Percentiles rank a stretch among this genome's conserved stretches.
Evolutionary conservation across 2,888 invertebrate species (phyloP).

Genomic region (Ganaspis brasiliensis): DNA sequence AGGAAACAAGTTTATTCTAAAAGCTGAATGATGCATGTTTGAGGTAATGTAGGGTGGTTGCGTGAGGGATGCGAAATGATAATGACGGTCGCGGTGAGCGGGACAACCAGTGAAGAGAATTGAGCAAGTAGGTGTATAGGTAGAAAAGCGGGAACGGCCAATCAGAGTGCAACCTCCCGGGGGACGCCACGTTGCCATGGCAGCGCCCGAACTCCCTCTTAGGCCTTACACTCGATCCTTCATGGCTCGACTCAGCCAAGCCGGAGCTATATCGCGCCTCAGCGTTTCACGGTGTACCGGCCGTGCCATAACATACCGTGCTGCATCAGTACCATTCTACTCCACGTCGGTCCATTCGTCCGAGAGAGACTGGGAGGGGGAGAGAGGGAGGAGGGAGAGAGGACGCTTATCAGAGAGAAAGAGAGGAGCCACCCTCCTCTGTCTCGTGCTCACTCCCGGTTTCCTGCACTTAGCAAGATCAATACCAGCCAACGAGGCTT

Average conservation of each 20-base stretch:
- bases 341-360: constrained; percentile 57
- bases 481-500: constrained; percentile 84
- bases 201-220: constrained; percentile 78
- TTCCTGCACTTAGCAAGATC: constrained; percentile 82
- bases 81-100: constrained; percentile 71
- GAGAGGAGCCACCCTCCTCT: constrained; percentile 49
- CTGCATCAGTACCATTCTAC: constrained; percentile 35
- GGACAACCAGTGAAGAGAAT: constrained; percentile 55
- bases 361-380: not conserved
- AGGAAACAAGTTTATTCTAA: too few relatives aligned
- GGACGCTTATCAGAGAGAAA: constrained; percentile 35
- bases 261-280: constrained; percentile 39
- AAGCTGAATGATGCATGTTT: not conserved
- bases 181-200: constrained; percentile 80
- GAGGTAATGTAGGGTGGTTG: constrained; percentile 70
- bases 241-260: constrained; percentile 66
- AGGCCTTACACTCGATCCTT: constrained; percentile 78
- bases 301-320: constrained; percentile 59
- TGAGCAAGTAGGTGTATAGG: constrained; percentile 70
- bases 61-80: constrained; percentile 75
- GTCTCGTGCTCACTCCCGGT: constrained; percentile 75
- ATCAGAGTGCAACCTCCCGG: constrained; percentile 79
- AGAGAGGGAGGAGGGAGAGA: not conserved
- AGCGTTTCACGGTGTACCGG: constrained; percentile 58
- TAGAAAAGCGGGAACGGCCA: constrained; percentile 79